A percentile compares a stretch with the other conserved stretches of the same genome.
These are phyloP conservation scores for Thryonomys swinderianus DNA, from an alignment of 2,113 vertebrate species.

Conservation along the genomic window DNA sequence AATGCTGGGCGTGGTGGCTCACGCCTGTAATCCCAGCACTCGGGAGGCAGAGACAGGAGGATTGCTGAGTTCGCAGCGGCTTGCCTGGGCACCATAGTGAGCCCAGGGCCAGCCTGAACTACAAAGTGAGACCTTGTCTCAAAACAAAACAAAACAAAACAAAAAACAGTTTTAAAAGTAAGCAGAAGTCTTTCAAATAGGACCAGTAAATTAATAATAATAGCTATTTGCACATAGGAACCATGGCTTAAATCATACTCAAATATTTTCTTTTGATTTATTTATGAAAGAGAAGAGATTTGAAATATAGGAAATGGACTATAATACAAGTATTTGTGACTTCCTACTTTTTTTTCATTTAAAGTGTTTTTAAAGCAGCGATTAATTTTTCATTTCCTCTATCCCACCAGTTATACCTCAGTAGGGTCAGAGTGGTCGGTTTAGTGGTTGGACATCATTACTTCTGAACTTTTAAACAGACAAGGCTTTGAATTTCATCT, in stretches of 20 bases:
- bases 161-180: neutral
- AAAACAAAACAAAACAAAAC: too few relatives aligned
- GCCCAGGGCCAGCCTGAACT: too few relatives aligned
- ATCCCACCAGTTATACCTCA: neutral
- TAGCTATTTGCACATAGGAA: neutral
- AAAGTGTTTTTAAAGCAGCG: constrained; percentile 30
- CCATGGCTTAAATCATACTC: neutral
- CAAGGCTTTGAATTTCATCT: constrained; percentile 74
- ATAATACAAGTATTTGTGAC: neutral
- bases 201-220: neutral
- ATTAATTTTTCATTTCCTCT: constrained; percentile 10
- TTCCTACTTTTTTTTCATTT: constrained; percentile 36
- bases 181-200: neutral
- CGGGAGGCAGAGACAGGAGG: too few relatives aligned
- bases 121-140: too few relatives aligned
- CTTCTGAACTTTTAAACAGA: constrained; percentile 57
- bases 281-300: constrained; percentile 2
- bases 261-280: constrained; percentile 6
- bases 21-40: too few relatives aligned
- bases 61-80: too few relatives aligned
- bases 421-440: neutral
- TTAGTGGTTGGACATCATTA: neutral
- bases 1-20: too few relatives aligned
- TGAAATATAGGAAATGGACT: neutral
- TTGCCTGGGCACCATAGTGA: too few relatives aligned